These are phyloP conservation scores for Campylomormyrus tamandua DNA, from an alignment of 2,113 vertebrate species.

Conservation along the genomic window DNA sequence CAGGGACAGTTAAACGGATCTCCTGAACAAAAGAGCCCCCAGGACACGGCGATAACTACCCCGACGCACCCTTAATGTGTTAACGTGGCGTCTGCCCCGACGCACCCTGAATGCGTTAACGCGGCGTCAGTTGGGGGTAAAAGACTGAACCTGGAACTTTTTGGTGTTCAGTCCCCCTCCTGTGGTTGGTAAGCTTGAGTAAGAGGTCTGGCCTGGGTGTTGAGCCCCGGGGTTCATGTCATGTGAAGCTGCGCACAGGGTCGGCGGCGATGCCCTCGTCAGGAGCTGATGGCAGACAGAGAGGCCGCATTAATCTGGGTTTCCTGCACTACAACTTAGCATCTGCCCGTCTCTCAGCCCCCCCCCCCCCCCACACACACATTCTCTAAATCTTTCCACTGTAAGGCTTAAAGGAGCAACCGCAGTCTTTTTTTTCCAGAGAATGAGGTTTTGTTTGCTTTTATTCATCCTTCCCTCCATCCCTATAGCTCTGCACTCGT, in stretches of 20 bases:
- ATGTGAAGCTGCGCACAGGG: background rate
- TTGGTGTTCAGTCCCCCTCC: background rate
- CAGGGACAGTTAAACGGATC: slow-evolving; percentile 5
- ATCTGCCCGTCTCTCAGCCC: background rate
- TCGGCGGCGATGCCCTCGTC: background rate
- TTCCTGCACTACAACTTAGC: background rate
- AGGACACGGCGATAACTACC: background rate
- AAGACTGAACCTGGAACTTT: background rate
- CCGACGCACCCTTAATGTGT: background rate
- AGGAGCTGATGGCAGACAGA: background rate
- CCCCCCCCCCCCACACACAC: background rate
- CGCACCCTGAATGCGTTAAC: background rate
- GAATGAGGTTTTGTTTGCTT: background rate
- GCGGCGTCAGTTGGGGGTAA: background rate
- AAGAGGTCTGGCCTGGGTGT: background rate
- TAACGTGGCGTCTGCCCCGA: background rate
- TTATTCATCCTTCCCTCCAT: background rate
- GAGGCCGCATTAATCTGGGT: background rate
- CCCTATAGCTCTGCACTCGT: background rate
- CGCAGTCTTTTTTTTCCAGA: background rate
- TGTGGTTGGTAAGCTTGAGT: background rate
- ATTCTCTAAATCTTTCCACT: background rate
- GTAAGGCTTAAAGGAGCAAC: background rate
- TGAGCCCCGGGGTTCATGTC: background rate
- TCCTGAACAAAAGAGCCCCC: background rate